A percentile compares a stretch with the other conserved stretches of the same genome.
phyloP scores from a whole-genome alignment of 2,113 vertebrate genomes.

The Eidolon helvum region DNA sequence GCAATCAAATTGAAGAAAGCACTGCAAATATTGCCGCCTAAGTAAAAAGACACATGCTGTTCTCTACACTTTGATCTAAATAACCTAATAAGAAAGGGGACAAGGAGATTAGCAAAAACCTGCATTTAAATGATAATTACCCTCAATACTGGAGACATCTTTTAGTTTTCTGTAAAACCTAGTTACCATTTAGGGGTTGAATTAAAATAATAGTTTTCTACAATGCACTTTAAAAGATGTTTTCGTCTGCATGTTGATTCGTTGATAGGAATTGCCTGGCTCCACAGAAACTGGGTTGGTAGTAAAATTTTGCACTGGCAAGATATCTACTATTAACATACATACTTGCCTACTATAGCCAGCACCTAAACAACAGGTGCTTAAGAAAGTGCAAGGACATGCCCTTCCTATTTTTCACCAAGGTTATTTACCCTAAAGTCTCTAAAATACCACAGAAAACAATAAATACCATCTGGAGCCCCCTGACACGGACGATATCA shows the following conservation, averaged over 20 bases:
- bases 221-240: background rate
- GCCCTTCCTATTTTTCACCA: background rate
- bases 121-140: background rate
- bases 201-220: background rate
- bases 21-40: slow-evolving; percentile 27
- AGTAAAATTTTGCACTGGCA: background rate
- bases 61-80: background rate
- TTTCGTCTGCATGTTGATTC: background rate
- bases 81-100: background rate
- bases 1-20: background rate
- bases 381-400: background rate
- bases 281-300: background rate
- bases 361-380: background rate
- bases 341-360: background rate
- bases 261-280: background rate
- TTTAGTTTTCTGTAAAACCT: background rate
- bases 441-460: background rate
- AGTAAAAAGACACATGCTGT: background rate
- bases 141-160: background rate
- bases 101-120: background rate
- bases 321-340: background rate
- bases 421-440: background rate
- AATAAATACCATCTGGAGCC: background rate
- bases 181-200: background rate
- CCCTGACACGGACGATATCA: background rate